Conservation (phyloP, 1,140 invertebrate genomes). For the Drosophila paulistorum region DNA sequence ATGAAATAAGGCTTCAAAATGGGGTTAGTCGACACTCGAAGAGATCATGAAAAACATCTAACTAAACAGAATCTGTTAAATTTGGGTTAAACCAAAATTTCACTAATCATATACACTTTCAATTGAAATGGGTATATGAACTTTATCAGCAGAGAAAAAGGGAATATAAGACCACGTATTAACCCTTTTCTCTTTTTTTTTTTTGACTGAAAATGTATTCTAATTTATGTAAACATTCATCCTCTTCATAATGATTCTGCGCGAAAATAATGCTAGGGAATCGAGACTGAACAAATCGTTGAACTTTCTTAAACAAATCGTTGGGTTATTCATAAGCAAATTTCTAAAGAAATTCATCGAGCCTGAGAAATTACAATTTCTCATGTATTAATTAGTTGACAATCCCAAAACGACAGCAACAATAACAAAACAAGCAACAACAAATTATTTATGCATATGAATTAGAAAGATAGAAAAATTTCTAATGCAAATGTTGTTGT, state of each 20-base stretch:
- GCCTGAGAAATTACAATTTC: slow-evolving; percentile 3
- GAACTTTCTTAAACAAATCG: slow-evolving; percentile 2
- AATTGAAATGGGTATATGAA: background rate
- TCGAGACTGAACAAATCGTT: slow-evolving; percentile 7
- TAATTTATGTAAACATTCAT: slow-evolving; percentile 9
- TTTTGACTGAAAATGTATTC: background rate
- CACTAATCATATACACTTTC: background rate
- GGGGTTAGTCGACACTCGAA: slow-evolving; percentile 29
- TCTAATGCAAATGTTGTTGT: slow-evolving; percentile 12
- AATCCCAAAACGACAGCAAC: background rate
- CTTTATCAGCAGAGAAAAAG: too few relatives aligned
- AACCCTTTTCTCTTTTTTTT: too few relatives aligned
- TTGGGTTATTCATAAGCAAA: slow-evolving; percentile 19
- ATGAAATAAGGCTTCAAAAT: slow-evolving; percentile 50
- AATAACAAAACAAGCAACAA: background rate
- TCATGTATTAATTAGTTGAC: slow-evolving; percentile 18
- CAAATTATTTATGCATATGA: slow-evolving; percentile 7
- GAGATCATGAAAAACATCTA: background rate
- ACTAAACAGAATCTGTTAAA: background rate
- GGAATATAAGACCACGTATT: too few relatives aligned
- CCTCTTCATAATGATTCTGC: background rate
- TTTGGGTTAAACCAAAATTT: slow-evolving; percentile 3
- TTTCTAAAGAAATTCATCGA: slow-evolving; percentile 5
- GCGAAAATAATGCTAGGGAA: background rate
- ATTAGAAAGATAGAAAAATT: slow-evolving; percentile 23